Evolutionary conservation across 2,888 invertebrate genomes (phyloP), one percentile per base, ranked within the genome.

Genomic region (Lamproptera curius): DNA sequence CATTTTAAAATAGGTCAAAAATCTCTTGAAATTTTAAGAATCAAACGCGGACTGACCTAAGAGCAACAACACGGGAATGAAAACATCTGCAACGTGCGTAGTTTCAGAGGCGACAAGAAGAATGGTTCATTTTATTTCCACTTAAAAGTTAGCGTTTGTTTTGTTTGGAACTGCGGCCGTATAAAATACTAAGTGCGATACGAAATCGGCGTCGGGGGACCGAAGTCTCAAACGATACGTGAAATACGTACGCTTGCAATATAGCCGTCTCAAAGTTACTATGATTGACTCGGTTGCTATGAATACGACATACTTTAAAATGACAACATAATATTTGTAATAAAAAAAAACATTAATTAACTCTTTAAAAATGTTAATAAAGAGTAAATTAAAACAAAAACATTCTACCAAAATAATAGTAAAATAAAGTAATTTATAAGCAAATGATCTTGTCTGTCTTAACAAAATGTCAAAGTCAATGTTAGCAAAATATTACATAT

Each of bases 81-180:
- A 70, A 68, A 54, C 55, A 50, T 56, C 51, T 53, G 62, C 60
- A 60, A 59, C 61, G 63, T 59, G 62, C 54, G 55, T 59, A 59
- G 65, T 60, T 68, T 67, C 61, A 60, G 59, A 62, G 63, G 47
- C 59, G 62, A 49, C 44, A 57, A 51, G 55, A 68, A 67, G 66
- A 70, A 68, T 65, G 62, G 64, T 59, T 58, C 63, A 63, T 68
- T 74, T 74, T 73, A 70, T 71, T 73, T 61, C 70, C 73, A 74
- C 73, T 78, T 75, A 73, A 76, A 78, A 76, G 63, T 76, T 72
- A 61, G 51, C 42, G 34, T 53, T 72, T 62, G 51, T 42, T 53
- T 72, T 62, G 51, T 42, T 28, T 53, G 56, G 64, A 69, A 65
- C 67, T 65, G 70, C 63, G 65, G 67, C 61, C 63, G 60, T 71